These are phyloP conservation scores for Sebastes fasciatus DNA, from an alignment of 2,113 vertebrate species.

Conservation along the genomic window DNA sequence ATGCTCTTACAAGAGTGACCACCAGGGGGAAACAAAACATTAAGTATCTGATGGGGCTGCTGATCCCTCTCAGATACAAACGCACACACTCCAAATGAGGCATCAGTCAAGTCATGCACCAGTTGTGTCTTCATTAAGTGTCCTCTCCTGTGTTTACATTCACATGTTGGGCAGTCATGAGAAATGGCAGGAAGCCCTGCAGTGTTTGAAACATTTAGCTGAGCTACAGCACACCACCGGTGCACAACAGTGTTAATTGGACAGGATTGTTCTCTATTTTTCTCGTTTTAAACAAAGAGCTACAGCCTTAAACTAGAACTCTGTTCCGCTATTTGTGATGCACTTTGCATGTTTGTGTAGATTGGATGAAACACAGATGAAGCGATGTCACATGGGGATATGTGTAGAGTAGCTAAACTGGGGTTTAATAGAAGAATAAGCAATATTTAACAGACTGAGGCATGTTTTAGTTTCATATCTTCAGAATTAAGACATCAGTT, in stretches of 20 bases:
- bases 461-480: background rate
- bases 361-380: background rate
- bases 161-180: constrained; percentile 14
- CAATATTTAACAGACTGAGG: background rate
- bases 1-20: constrained; percentile 33
- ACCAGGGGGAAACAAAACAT: constrained; percentile 61
- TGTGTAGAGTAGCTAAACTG: constrained; percentile 22
- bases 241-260: constrained; percentile 33
- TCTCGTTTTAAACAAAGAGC: constrained; percentile 7
- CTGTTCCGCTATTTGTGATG: background rate
- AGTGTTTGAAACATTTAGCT: constrained; percentile 38
- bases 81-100: constrained; percentile 5
- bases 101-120: constrained; percentile 19
- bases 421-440: background rate
- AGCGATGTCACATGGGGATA: too few species aligned
- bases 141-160: constrained; percentile 51
- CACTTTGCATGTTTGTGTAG: background rate
- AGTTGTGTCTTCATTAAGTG: constrained; percentile 25
- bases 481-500: background rate
- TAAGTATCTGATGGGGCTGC: constrained; percentile 3
- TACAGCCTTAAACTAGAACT: background rate
- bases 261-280: background rate
- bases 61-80: constrained; percentile 8
- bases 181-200: constrained; percentile 11
- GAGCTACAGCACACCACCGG: constrained; percentile 2